Evolutionary conservation across 1,140 invertebrate genomes (phyloP), one percentile per base, ranked within the genome.

Genomic region (Nasonia longicornis): DNA sequence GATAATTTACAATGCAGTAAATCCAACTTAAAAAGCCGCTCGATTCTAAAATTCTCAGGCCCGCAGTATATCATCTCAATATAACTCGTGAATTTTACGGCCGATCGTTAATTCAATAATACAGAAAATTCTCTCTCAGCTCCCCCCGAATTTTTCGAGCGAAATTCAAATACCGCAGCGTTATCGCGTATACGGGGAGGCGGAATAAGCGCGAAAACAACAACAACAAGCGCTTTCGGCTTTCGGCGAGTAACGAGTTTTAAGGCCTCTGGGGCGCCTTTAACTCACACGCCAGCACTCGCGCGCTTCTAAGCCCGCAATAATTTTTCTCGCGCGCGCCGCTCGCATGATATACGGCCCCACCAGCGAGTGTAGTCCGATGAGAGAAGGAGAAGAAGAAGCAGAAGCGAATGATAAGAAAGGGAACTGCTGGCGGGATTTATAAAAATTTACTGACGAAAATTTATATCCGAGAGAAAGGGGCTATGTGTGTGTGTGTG

Each of bases 191-290:
- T 7, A 42, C 10, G 22, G 22, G 22, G 22, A 7, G 38, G 8
- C 31, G 31, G 38, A 42, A 42, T 8, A 42, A 42, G 38, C 38
- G 38, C 7, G 38, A 42, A 42, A 42, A 42, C 38, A 58, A 6
- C 26, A 26, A 26, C 26, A 4, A 4, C 52, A 48, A 48, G 12
- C 3, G 52, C 66, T 67, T 79, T 82, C 66, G 81, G 52, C 66
- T 67, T 79, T 82, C 66, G 81, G 52, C 63, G 52, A 63, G 83
- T 86, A 89, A 88, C 86, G 86, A 88, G 86, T 86, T 88, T 88
- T 86, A 81, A 79, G 85, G 83, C 84, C 86, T 82, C 81, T 75
- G 82, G 82, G 81, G 77, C 79, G 75, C 79, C 66, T 82, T 63
- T 70, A 73, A 80, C 58, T 83, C 83, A 85, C 83, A 85, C 85